A percentile compares a stretch with the other conserved stretches of the same genome.
Evolutionary conservation across 1,140 invertebrate species (phyloP).

Genomic region (Hylaeus volcanicus): DNA sequence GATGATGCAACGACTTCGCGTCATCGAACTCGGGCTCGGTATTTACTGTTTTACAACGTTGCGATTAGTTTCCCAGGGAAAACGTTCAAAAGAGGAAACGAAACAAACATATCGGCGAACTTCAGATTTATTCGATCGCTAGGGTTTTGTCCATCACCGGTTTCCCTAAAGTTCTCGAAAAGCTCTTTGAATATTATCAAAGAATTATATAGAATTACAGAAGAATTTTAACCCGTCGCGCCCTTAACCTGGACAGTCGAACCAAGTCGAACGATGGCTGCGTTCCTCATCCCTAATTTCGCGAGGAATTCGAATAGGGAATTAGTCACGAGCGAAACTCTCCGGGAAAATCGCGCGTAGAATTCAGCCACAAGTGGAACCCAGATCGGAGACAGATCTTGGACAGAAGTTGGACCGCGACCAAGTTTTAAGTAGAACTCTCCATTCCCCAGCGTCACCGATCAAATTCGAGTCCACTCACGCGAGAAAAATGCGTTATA

Average conservation of each 20-base stretch:
- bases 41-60: conserved; percentile 5
- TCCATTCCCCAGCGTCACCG: not conserved
- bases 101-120: too few relatives aligned
- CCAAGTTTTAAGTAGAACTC: conserved; percentile 25
- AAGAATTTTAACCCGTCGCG: too few relatives aligned
- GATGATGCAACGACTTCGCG: conserved; percentile 34
- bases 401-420: conserved; percentile 8
- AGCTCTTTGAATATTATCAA: not conserved
- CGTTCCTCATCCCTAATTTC: too few relatives aligned
- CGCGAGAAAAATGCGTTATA: not conserved
- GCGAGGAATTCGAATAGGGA: not conserved
- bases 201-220: too few relatives aligned
- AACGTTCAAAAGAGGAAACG: too few relatives aligned
- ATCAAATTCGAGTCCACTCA: conserved; percentile 11
- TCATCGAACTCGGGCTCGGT: conserved; percentile 36
- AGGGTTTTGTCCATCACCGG: not conserved
- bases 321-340: not conserved
- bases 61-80: too few relatives aligned
- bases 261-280: too few relatives aligned
- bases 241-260: too few relatives aligned
- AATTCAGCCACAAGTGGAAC: not conserved
- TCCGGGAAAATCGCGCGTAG: not conserved
- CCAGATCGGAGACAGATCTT: not conserved
- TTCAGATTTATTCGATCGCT: too few relatives aligned
- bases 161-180: not conserved